Conservation (phyloP, 1,140 invertebrate species). For the Micrasema longulum region DNA sequence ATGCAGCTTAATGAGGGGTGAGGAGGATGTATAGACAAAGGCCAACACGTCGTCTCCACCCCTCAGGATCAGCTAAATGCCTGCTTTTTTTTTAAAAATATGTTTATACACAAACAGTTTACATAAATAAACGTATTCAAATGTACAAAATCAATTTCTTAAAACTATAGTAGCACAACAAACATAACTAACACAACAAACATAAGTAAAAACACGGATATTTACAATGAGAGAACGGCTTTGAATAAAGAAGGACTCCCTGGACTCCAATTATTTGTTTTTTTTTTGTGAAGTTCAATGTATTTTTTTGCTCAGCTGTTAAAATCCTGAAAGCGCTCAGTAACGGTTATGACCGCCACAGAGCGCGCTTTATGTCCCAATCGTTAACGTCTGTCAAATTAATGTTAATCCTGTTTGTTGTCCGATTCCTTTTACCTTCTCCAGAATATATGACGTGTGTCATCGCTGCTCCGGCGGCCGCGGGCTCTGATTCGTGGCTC, state of each 20-base stretch:
- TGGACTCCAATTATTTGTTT: not conserved
- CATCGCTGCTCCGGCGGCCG: not conserved
- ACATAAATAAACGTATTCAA: too few species aligned
- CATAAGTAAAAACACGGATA: too few species aligned
- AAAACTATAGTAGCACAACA: too few species aligned
- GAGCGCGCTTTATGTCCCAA: constrained; percentile 14
- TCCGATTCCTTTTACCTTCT: constrained; percentile 37
- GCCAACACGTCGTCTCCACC: too few species aligned
- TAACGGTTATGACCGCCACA: constrained; percentile 12
- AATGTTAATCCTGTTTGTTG: constrained; percentile 43
- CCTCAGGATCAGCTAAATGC: not conserved
- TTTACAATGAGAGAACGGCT: too few species aligned
- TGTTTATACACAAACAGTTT: too few species aligned
- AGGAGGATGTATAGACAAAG: too few species aligned
- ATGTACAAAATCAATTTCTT: too few species aligned
- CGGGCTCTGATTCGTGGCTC: not conserved
- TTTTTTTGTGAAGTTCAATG: not conserved
- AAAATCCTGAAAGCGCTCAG: not conserved
- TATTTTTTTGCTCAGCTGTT: not conserved
- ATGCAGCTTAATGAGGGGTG: too few species aligned
- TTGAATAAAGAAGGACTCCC: too few species aligned
- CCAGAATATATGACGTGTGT: constrained; percentile 2
- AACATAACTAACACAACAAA: too few species aligned
- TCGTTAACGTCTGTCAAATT: constrained; percentile 41
- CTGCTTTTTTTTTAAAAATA: not conserved